A percentile compares a stretch with the other conserved stretches of the same genome.
phyloP scores from a whole-genome alignment of 1,140 invertebrate genomes.

The Brachionus rotundiformis region DNA sequence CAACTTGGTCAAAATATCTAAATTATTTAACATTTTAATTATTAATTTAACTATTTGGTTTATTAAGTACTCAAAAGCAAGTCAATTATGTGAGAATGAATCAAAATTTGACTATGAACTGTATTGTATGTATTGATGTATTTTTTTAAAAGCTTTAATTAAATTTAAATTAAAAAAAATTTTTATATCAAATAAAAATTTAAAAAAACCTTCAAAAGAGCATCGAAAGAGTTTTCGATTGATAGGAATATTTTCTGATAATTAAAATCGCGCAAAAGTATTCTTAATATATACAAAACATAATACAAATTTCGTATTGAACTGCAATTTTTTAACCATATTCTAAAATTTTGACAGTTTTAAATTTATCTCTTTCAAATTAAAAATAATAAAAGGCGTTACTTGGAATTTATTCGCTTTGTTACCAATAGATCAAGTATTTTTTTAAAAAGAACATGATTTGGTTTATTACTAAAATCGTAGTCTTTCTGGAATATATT shows the following conservation, averaged over 20 bases:
- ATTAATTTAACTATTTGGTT: not conserved
- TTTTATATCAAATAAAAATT: not conserved
- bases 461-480: not conserved
- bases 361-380: no score
- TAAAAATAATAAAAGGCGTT: no score
- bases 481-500: constrained; percentile 8
- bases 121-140: constrained; percentile 2
- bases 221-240: not conserved
- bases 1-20: constrained; percentile 36
- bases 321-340: constrained; percentile 31
- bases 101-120: constrained; percentile 16
- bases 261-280: not conserved
- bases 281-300: constrained; percentile 28
- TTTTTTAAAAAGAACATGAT: constrained; percentile 6
- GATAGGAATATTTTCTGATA: constrained; percentile 7
- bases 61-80: not conserved
- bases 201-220: not conserved
- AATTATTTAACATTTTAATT: not conserved
- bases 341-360: no score
- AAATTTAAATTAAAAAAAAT: not conserved
- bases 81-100: constrained; percentile 28
- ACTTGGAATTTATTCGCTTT: constrained; percentile 11
- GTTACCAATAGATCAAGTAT: not conserved
- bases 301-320: constrained; percentile 30
- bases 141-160: constrained; percentile 40